A percentile compares a stretch with the other conserved stretches of the same genome.
These are phyloP conservation scores for Aleiodes sp. DNA, from an alignment of 1,140 invertebrate species.

Conservation along the genomic window DNA sequence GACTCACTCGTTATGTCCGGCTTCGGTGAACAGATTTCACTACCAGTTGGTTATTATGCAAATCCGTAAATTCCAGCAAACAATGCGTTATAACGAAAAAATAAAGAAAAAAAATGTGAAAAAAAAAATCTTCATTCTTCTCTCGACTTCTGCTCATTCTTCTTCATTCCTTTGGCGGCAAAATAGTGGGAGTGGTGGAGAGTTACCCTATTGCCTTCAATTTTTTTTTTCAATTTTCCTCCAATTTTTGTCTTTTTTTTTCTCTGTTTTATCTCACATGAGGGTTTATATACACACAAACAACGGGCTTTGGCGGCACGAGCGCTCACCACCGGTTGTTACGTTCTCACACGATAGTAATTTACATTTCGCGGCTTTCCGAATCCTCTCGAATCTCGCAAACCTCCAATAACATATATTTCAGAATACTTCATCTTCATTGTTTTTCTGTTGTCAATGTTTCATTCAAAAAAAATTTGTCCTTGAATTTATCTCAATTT, in stretches of 20 bases:
- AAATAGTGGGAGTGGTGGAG: constrained; percentile 14
- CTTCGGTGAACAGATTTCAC: constrained; percentile 30
- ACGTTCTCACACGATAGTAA: constrained; percentile 21
- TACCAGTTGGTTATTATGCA: constrained; percentile 44
- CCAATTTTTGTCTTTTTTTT: constrained; percentile 18
- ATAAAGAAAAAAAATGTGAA: not conserved
- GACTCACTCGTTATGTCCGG: constrained; percentile 36
- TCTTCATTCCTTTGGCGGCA: not conserved
- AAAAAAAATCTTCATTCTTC: constrained; percentile 25
- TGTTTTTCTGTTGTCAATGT: not conserved
- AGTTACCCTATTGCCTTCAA: constrained; percentile 13
- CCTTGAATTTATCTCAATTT: too few relatives aligned
- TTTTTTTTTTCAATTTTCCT: constrained; percentile 32
- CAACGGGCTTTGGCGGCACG: constrained; percentile 24
- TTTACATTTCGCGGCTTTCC: constrained; percentile 20
- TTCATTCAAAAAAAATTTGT: too few relatives aligned
- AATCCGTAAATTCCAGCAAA: constrained; percentile 44
- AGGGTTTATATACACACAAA: constrained; percentile 30
- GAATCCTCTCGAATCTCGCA: not conserved
- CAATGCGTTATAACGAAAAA: constrained; percentile 31
- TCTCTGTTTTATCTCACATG: constrained; percentile 28
- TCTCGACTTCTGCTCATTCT: constrained; percentile 23
- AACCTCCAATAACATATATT: not conserved
- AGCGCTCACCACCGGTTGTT: not conserved
- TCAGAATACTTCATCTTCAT: not conserved